Conservation (phyloP, 2,888 invertebrate species). For the Heliconius aoede region DNA sequence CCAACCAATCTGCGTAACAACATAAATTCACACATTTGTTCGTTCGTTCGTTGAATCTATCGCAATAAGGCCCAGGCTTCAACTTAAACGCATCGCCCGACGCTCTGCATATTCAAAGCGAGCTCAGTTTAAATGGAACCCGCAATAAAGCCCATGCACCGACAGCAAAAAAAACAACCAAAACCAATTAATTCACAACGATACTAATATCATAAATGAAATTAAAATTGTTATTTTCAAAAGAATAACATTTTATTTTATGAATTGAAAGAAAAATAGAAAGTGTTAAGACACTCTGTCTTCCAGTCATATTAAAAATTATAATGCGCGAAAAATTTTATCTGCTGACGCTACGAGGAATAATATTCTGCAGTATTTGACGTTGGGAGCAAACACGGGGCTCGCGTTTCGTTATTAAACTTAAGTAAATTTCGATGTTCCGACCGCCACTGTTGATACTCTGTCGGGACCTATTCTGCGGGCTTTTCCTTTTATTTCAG, state of each 20-base stretch:
- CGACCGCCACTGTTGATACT: constrained; percentile 69
- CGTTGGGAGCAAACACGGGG: constrained; percentile 78
- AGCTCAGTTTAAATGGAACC: constrained; percentile 62
- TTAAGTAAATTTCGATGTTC: constrained; percentile 84
- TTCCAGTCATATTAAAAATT: neutral
- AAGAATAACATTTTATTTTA: neutral
- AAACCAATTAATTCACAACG: neutral
- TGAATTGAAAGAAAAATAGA: no score
- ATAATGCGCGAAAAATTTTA: neutral
- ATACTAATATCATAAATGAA: neutral
- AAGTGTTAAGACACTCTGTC: neutral
- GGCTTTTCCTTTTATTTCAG: constrained; percentile 44
- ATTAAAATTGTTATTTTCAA: no score
- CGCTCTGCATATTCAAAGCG: constrained; percentile 72
- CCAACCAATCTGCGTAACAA: constrained; percentile 14
- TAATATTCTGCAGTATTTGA: constrained; percentile 70
- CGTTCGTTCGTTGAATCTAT: constrained; percentile 40
- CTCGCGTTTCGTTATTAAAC: constrained; percentile 81
- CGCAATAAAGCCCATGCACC: constrained; percentile 65
- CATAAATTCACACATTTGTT: constrained; percentile 29
- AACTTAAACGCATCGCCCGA: constrained; percentile 57
- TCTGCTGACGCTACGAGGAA: constrained; percentile 50
- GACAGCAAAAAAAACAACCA: constrained; percentile 28
- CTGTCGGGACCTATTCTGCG: constrained; percentile 38
- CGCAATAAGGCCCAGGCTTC: constrained; percentile 54